phyloP scores from a whole-genome alignment of 2,888 invertebrate species.

The Limnephilus marmoratus region DNA sequence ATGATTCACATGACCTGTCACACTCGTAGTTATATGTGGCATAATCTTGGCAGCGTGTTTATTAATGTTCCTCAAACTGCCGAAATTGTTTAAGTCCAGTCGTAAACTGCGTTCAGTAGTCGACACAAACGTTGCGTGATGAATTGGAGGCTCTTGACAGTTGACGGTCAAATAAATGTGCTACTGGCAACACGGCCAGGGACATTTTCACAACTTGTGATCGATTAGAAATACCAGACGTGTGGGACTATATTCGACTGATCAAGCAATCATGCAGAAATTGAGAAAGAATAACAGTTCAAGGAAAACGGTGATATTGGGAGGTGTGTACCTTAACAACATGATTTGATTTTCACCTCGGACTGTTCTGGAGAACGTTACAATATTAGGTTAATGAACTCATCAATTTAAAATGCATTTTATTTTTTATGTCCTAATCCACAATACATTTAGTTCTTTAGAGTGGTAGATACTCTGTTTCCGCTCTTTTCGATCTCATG shows the following conservation, averaged over 20 bases:
- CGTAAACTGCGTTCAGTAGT: neutral
- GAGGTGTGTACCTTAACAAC: neutral
- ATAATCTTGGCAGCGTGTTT: neutral
- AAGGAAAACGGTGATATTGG: neutral
- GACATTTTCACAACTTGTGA: neutral
- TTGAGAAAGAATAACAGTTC: neutral
- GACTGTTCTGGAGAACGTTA: no score
- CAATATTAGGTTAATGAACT: no score
- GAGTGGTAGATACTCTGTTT: no score
- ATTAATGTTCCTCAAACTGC: neutral
- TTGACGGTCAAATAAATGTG: neutral
- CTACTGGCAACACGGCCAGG: neutral
- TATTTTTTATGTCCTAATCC: no score
- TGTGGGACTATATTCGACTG: neutral
- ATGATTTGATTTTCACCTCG: neutral
- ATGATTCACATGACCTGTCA: neutral
- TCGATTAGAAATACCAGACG: neutral
- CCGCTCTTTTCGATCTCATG: no score
- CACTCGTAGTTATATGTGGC: no score
- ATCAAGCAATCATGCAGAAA: neutral
- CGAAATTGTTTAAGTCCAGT: neutral
- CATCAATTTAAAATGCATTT: no score
- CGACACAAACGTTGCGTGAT: neutral
- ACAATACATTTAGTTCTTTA: no score
- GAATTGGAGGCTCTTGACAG: neutral